These are phyloP conservation scores for Scolopax bukidnonensis DNA, from an alignment of 2,797 vertebrate species.

Conservation along the genomic window DNA sequence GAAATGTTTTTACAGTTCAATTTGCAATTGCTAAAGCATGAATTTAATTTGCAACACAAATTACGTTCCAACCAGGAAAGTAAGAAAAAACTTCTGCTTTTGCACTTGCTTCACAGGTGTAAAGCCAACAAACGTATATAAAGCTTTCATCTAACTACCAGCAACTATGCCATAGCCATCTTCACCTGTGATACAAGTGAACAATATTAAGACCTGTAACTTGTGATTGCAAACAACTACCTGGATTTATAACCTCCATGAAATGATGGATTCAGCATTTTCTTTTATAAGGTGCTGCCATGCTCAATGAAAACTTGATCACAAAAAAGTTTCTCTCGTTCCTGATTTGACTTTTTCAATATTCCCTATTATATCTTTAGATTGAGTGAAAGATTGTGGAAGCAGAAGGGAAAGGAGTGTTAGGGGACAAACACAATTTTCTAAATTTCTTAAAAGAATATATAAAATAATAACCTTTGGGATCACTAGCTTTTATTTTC, in stretches of 20 bases:
- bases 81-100: neutral
- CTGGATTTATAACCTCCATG: neutral
- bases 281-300: neutral
- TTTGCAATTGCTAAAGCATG: neutral
- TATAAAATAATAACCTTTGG: neutral
- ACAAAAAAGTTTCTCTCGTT: neutral
- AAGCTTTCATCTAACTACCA: neutral
- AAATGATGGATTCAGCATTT: neutral
- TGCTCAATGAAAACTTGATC: neutral
- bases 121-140: neutral
- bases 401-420: neutral
- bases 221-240: neutral
- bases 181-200: neutral
- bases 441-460: neutral
- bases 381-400: neutral
- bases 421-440: neutral
- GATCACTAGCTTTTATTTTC: constrained; percentile 48
- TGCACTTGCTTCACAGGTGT: neutral
- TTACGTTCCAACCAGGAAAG: neutral
- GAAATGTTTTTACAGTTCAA: neutral
- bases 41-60: neutral
- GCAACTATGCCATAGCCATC: neutral
- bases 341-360: neutral
- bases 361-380: neutral
- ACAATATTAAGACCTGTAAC: neutral